Evolutionary conservation across 2,888 invertebrate species (phyloP).

Genomic region (Chelonus formosanus): DNA sequence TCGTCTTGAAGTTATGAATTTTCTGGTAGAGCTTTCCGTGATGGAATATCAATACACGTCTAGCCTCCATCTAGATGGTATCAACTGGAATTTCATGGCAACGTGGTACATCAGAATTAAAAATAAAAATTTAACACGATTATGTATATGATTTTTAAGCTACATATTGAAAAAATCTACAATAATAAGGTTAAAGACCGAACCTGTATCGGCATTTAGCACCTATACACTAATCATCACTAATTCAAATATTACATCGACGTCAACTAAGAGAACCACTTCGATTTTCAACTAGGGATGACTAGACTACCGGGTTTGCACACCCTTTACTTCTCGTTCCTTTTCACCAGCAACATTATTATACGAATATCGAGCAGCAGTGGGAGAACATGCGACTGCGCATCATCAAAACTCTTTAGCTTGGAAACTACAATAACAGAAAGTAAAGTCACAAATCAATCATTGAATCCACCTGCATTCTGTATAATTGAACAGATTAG

Average conservation of each 20-base stretch:
- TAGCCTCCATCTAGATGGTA: slow-evolving; percentile 7
- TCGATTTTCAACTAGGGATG: slow-evolving; percentile 33
- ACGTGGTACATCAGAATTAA: neutral
- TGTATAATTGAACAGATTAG: no score
- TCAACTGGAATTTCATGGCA: slow-evolving; percentile 2
- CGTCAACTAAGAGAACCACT: slow-evolving; percentile 19
- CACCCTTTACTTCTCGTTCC: slow-evolving; percentile 15
- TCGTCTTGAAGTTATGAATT: slow-evolving; percentile 28
- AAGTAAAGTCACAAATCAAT: neutral
- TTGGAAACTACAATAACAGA: slow-evolving; percentile 26
- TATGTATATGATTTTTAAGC: neutral
- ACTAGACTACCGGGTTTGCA: slow-evolving; percentile 27
- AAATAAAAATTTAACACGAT: slow-evolving; percentile 7
- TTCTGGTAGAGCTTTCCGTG: neutral
- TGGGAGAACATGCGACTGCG: slow-evolving; percentile 37
- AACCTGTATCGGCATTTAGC: slow-evolving; percentile 26
- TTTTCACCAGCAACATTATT: slow-evolving; percentile 15
- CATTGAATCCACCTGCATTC: no score
- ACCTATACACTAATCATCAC: slow-evolving; percentile 31
- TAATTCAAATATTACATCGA: slow-evolving; percentile 23
- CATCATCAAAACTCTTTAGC: slow-evolving; percentile 22
- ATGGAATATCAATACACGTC: neutral
- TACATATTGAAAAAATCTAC: neutral
- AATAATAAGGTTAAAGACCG: slow-evolving; percentile 25
- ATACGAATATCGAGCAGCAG: slow-evolving; percentile 36